A percentile compares a stretch with the other conserved stretches of the same genome.
Evolutionary conservation across 2,113 vertebrate genomes (phyloP).

Genomic region (Oncorhynchus kisutch): DNA sequence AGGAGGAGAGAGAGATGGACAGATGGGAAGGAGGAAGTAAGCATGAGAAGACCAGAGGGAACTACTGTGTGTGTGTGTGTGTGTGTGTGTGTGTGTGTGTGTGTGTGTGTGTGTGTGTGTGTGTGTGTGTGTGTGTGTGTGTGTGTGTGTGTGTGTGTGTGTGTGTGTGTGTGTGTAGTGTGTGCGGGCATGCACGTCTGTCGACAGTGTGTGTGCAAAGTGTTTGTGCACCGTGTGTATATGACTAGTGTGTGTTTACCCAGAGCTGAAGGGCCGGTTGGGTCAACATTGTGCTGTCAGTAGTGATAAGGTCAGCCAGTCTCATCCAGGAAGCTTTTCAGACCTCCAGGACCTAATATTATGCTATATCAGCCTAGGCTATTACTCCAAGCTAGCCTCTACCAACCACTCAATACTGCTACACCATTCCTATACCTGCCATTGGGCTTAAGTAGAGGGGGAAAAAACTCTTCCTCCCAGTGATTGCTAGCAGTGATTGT

Average conservation of each 20-base stretch:
- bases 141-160: conserved; percentile 8
- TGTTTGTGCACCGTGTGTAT: conserved; percentile 6
- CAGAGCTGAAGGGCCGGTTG: conserved; percentile 35
- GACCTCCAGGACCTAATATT: conserved; percentile 29
- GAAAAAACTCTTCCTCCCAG: not conserved
- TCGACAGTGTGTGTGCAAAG: not conserved
- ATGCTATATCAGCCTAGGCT: conserved; percentile 29
- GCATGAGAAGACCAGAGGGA: conserved; percentile 9
- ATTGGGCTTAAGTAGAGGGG: conserved; percentile 12
- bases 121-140: not conserved
- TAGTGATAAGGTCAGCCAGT: conserved; percentile 42
- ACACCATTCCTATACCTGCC: conserved; percentile 36
- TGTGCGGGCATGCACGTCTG: not conserved
- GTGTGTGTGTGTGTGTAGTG: not conserved
- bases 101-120: conserved; percentile 14
- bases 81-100: conserved; percentile 16
- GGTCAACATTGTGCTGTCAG: conserved; percentile 57
- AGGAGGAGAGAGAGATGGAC: not conserved
- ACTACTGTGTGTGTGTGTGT: not conserved
- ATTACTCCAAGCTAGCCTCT: conserved; percentile 24
- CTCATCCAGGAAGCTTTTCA: conserved; percentile 29
- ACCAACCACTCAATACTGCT: not conserved
- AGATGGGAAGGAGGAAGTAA: not conserved
- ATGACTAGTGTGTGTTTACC: conserved; percentile 31
- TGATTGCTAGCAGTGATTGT: not conserved